phyloP scores from a whole-genome alignment of 2,888 invertebrate species.

The Caenorhabditis plicata region DNA sequence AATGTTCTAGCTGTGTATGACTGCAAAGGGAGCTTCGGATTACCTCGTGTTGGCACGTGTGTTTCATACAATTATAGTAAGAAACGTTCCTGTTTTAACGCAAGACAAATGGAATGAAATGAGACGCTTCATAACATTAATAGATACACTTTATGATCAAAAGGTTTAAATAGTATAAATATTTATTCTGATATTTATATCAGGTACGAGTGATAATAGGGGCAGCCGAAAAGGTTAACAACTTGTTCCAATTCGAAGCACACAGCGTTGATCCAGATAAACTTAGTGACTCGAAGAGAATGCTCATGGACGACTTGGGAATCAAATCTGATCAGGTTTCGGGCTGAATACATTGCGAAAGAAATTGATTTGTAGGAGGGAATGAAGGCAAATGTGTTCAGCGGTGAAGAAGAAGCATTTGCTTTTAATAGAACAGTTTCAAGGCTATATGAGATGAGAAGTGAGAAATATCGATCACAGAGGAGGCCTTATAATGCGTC shows the following conservation, averaged over 20 bases:
- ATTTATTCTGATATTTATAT: slow-evolving; percentile 10
- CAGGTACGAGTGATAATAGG: slow-evolving; percentile 81
- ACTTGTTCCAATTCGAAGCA: slow-evolving; percentile 74
- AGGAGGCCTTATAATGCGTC: slow-evolving; percentile 35
- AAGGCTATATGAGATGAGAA: slow-evolving; percentile 92
- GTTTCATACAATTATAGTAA: slow-evolving; percentile 90
- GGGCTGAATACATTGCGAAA: too few relatives aligned
- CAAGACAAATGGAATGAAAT: slow-evolving; percentile 81
- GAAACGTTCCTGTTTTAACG: slow-evolving; percentile 83
- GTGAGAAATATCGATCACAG: slow-evolving; percentile 82
- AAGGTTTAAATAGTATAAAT: slow-evolving; percentile 71
- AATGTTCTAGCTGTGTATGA: slow-evolving; percentile 72
- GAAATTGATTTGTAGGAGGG: slow-evolving; percentile 73
- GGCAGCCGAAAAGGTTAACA: slow-evolving; percentile 77
- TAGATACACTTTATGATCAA: slow-evolving; percentile 94
- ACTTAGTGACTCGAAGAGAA: slow-evolving; percentile 78
- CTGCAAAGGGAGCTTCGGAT: slow-evolving; percentile 91
- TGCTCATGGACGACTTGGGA: slow-evolving; percentile 91
- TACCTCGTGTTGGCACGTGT: slow-evolving; percentile 87
- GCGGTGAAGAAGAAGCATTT: slow-evolving; percentile 95
- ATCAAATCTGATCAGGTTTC: slow-evolving; percentile 71
- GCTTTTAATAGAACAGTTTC: slow-evolving; percentile 93
- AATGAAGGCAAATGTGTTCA: slow-evolving; percentile 85
- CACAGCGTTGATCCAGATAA: slow-evolving; percentile 58
- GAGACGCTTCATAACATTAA: slow-evolving; percentile 89